Evolutionary conservation across 2,888 invertebrate genomes (phyloP), one percentile per base, ranked within the genome.

Genomic region (Torymus texanus): DNA sequence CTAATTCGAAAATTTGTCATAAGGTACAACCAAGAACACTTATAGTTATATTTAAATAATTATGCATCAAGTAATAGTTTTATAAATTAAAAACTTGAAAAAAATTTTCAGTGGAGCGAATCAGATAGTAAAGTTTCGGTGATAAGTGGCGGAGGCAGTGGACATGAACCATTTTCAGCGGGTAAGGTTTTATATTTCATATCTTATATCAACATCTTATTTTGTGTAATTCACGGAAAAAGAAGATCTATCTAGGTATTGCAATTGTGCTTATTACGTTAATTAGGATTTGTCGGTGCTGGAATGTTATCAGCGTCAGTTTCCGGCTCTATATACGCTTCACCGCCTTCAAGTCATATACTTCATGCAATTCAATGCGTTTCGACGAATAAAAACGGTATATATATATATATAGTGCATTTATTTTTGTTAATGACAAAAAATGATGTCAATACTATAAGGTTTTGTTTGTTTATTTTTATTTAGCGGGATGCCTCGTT

Each of bases 111-210:
- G 88, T 85, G 85, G 82, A 82, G 81, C 62, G 50, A 83, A 65
- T 78, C 81, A 10, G 82, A 70, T 78, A 76, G 84, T 53, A 89
- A 90, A 87, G 94, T 93, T 62, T 92, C 93, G 24, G 84, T 92
- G 59, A 90, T 97, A 5, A 94, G 94, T 65, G 97, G 97, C 1
- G 97, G 97, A 1, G 95, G 96, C 1, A 95, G 95, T 1, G 97
- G 97, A 0, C 96, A 96, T 87, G 97, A 97, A 88, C 97, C 97
- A 0, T 90, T 88, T 73, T 84, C 87, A 62, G 85, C 88, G 84
- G 90, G 90, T 58, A 50, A 63, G 16, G 41, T 24, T 41, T 41
- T 0, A 10, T 50, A 58, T 50, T 16, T 12, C 29, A 41, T n/a
- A n/a, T n/a, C 58, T 71, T 3, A n/a, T 56, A 41, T 24, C 16